Evolutionary conservation across 2,113 vertebrate species (phyloP).

Genomic region (Phycodurus eques): DNA sequence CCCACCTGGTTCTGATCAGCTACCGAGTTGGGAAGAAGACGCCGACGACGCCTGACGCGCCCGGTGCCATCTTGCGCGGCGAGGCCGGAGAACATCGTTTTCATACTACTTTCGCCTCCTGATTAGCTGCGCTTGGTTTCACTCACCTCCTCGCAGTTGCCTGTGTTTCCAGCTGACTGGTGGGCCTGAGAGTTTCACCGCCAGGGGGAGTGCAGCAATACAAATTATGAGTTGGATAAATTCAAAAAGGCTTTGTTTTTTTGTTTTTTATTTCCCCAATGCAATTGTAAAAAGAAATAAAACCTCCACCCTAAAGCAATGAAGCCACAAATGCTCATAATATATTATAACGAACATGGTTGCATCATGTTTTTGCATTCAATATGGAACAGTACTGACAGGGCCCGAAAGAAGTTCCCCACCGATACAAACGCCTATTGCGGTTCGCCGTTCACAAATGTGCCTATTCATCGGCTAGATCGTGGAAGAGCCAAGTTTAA

Average conservation of each 20-base stretch:
- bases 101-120: conserved; percentile 47
- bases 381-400: no score
- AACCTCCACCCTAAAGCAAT: no score
- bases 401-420: no score
- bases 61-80: conserved; percentile 33
- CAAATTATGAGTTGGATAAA: background rate
- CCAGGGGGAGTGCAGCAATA: conserved; percentile 60
- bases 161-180: conserved; percentile 13
- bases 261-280: background rate
- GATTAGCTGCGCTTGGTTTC: conserved; percentile 46
- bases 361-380: no score
- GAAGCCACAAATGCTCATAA: no score
- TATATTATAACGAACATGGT: no score
- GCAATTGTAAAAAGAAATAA: no score
- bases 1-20: conserved; percentile 77
- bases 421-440: no score
- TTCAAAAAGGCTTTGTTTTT: background rate
- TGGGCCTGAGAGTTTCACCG: conserved; percentile 31
- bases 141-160: conserved; percentile 22
- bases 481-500: no score
- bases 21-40: conserved; percentile 67
- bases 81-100: conserved; percentile 40
- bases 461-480: no score
- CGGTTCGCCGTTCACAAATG: no score
- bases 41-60: conserved; percentile 40